These are phyloP conservation scores for Epizoanthus illoricatus DNA, from an alignment of 92 coral and sea anemone species.

Conservation along the genomic window DNA sequence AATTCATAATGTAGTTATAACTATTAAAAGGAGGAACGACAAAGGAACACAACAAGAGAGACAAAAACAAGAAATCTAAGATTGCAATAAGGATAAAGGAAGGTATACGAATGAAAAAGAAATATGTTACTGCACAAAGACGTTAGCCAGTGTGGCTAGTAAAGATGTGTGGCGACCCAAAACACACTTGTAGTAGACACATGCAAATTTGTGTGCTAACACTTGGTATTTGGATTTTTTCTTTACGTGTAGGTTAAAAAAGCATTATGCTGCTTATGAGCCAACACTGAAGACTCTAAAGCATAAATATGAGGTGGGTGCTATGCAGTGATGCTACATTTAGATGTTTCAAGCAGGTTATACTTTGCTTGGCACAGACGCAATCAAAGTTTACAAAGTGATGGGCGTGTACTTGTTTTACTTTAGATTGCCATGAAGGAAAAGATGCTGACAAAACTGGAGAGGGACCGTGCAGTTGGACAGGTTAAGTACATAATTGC, in stretches of 20 bases:
- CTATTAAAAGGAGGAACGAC: too few relatives aligned
- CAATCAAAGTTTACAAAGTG: neutral
- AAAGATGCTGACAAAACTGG: conserved; percentile 95
- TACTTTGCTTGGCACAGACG: neutral
- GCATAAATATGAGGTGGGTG: conserved; percentile 90
- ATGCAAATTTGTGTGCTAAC: neutral
- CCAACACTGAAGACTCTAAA: conserved; percentile 95
- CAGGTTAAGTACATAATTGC: conserved; percentile 58
- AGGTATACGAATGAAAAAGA: too few relatives aligned
- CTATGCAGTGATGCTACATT: neutral
- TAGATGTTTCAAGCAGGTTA: neutral
- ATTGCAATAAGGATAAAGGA: too few relatives aligned
- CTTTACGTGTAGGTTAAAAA: conserved; percentile 72
- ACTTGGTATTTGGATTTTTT: neutral
- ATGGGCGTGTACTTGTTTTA: neutral
- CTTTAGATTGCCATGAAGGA: conserved; percentile 96
- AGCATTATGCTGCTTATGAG: conserved; percentile 93
- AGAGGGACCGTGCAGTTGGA: conserved; percentile 99
- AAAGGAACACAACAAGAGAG: too few relatives aligned
- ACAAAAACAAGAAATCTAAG: too few relatives aligned
- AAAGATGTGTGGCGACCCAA: too few relatives aligned
- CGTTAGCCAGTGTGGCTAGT: too few relatives aligned
- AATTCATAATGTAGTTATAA: too few relatives aligned
- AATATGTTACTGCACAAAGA: too few relatives aligned
- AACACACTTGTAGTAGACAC: too few relatives aligned